These are phyloP conservation scores for Trididemnum clinides DNA, from an alignment of 23 tunicate species.

Conservation along the genomic window DNA sequence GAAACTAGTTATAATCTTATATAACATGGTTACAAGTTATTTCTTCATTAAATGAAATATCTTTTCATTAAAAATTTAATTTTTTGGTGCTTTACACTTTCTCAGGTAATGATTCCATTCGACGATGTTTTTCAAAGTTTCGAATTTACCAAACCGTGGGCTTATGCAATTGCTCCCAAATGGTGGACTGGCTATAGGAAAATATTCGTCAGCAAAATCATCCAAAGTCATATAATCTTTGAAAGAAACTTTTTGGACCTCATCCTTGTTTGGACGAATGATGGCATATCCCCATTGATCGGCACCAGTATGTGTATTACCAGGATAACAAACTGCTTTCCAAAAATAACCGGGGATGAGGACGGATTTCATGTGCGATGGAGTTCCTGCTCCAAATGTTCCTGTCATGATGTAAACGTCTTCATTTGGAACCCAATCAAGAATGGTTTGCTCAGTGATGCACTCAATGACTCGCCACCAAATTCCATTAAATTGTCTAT, in stretches of 20 bases:
- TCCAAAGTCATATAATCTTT: conserved; percentile 47
- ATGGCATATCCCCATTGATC: conserved; percentile 82
- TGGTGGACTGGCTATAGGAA: conserved; percentile 52
- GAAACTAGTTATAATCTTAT: too few relatives aligned
- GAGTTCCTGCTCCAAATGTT: conserved; percentile 56
- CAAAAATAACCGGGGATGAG: conserved; percentile 90
- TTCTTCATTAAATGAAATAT: too few relatives aligned
- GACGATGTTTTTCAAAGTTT: not conserved
- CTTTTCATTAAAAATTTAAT: too few relatives aligned
- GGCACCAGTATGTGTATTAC: conserved; percentile 42
- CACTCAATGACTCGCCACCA: conserved; percentile 91
- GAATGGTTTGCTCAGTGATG: conserved; percentile 56
- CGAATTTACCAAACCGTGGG: conserved; percentile 67
- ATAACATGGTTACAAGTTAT: too few relatives aligned
- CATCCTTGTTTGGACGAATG: conserved; percentile 54
- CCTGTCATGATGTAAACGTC: conserved; percentile 84
- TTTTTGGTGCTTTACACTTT: too few relatives aligned
- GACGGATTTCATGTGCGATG: conserved; percentile 60
- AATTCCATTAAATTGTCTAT: conserved; percentile 58
- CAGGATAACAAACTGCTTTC: conserved; percentile 99
- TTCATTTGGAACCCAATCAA: conserved; percentile 65
- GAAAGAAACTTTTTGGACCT: not conserved
- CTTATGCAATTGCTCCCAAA: conserved; percentile 79
- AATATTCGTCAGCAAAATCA: conserved; percentile 53
- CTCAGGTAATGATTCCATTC: conserved; percentile 44